Base-by-base conservation (phyloP, 2,888 invertebrate species). In the Julus scandinavius region DNA sequence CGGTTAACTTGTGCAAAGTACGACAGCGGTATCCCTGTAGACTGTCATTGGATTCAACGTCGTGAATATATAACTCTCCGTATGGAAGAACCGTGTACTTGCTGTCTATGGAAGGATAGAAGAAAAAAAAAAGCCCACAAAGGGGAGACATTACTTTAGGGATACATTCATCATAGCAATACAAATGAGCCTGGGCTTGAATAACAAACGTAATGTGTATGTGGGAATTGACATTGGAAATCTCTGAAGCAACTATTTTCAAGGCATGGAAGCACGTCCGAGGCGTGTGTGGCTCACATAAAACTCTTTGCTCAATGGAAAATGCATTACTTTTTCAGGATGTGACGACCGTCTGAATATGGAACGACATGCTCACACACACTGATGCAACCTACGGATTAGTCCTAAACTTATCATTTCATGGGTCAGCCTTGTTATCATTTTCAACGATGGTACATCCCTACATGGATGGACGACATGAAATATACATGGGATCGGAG, bases 41-140 rank as follows among this genome's bases (percentile, higher is more conserved):
- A 90, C 97, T 97, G 93, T 98, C 98, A 93, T 97, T 97, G 90
- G 97, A 97, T 92, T 97, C 96, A 89, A 98, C 98, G 94, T 98
- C 97, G 92, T 97, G 95, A 91, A 98, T 97, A 93, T 98, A 98
- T 90, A 99, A 94, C 93, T 98, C 98, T 90, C 98, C 98, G 91
- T 97, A 97, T 90, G 97, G 97, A 89, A 98, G 94, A 85, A 98
- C 98, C 93, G 98, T 95, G 92, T 98, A 97, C 94, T 98, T 97
- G 91, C 97, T 97, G 93, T 98, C 98, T 98, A 94, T 91, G 80
- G 50, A 84, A 84, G 2, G 83, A 20, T 5, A 87, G 58, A 80
- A 87, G 58, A 80, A 87, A 85, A 89, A 88, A 88, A 38, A 88
- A 49, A 29, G n/a, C 9, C 63, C 40, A 49, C 50, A 41, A 88